These are phyloP conservation scores for Sterrhoptilus dennistouni DNA, from an alignment of 2,113 vertebrate genomes.

Conservation along the genomic window DNA sequence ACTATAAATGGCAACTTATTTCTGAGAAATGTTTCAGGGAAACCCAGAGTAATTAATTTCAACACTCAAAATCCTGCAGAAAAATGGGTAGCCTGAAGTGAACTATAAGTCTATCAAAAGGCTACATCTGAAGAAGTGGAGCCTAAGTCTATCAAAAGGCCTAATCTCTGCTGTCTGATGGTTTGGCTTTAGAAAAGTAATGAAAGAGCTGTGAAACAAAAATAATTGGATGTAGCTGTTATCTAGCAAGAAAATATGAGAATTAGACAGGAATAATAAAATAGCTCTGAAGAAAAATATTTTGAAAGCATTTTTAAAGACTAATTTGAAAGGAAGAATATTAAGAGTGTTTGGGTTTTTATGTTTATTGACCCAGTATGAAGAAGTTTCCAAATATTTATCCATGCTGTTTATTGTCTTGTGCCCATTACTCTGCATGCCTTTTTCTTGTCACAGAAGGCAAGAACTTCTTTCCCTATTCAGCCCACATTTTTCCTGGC, in stretches of 20 bases:
- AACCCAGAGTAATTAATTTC: neutral
- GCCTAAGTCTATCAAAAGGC: neutral
- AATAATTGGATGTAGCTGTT: neutral
- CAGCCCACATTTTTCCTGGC: neutral
- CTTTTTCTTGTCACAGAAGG: neutral
- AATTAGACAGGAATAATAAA: neutral
- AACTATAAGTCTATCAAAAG: neutral
- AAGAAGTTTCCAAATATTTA: neutral
- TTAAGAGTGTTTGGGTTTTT: neutral
- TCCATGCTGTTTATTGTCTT: neutral
- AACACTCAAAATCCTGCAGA: neutral
- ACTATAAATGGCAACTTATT: neutral
- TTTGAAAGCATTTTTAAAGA: neutral
- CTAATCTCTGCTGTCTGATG: neutral
- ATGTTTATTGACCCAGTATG: neutral
- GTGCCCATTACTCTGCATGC: neutral
- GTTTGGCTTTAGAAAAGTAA: neutral
- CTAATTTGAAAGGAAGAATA: neutral
- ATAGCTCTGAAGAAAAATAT: neutral
- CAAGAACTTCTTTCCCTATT: neutral
- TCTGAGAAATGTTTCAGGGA: neutral
- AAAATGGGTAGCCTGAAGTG: neutral
- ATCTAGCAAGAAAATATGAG: neutral
- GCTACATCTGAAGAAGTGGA: neutral
- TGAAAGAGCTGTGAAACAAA: neutral